Evolutionary conservation across 2,113 vertebrate genomes (phyloP), one percentile per base, ranked within the genome.

Genomic region (Martes martes): DNA sequence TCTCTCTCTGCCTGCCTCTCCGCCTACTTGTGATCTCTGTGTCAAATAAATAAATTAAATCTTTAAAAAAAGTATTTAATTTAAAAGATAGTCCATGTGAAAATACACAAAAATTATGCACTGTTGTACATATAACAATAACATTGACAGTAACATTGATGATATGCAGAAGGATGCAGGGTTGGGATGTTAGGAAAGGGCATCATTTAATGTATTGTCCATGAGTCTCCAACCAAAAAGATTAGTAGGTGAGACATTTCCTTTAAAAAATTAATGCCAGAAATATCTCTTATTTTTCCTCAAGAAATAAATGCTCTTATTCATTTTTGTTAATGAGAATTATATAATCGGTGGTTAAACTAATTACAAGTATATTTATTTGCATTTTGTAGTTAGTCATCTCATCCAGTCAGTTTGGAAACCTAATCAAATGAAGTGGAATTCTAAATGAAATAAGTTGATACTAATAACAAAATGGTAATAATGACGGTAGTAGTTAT

Each of bases 391-490:
- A 85, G 45, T n/a, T 28, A 93, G 3, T 76, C 31, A 78, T 26
- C 90, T 90, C 45, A 59, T 61, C 79, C 2, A n/a, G 23, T 82
- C 15, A 92, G 13, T 74, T 76, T 91, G 80, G 18, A 95, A 95
- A 45, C 2, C 10, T 31, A 63, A 50, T 57, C 9, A 69, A 87
- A 67, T 92, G 26, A 84, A 92, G 7, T 94, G 67, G 73, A 84
- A 78, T 94, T 96, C 69, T 84, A 81, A 83, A 47, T 78, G 16
- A 92, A 88, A 87, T 81, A 63, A 94, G 11, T 21, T 80, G 42
- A 45, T 45, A 18, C 11, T 81, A 74, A 61, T 42, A 50, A 79
- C 23, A 21, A 89, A 89, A 14, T 57, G 21, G 26, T 11, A 45
- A 61, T 28, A 84, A 14, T 69, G n/a, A 84, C 24, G 71, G 24